These are phyloP conservation scores for Torymus aiolomorphi DNA, from an alignment of 2,888 invertebrate species.

Conservation along the genomic window DNA sequence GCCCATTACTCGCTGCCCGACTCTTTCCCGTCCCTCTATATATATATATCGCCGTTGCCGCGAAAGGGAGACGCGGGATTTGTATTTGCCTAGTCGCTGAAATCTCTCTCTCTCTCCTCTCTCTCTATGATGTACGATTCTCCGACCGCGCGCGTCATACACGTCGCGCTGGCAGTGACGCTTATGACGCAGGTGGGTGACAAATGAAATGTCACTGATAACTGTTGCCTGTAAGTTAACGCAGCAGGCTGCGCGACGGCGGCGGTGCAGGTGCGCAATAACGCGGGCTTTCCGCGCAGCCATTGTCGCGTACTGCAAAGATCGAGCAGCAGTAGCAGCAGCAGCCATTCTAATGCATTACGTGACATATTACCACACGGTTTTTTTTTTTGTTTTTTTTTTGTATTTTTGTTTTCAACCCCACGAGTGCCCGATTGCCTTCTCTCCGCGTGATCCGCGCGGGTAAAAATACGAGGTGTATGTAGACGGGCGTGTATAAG, in stretches of 20 bases:
- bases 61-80: neutral
- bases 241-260: constrained; percentile 8
- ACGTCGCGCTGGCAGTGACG: constrained; percentile 61
- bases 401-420: constrained; percentile 21
- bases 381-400: constrained; percentile 10
- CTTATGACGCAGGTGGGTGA: constrained; percentile 71
- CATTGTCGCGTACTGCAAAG: constrained; percentile 16
- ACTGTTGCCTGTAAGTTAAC: constrained; percentile 61
- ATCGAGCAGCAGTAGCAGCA: neutral
- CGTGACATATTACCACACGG: constrained; percentile 28
- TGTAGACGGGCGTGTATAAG: neutral
- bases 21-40: too few species aligned
- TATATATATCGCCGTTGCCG: neutral
- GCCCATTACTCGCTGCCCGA: too few species aligned
- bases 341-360: constrained; percentile 30
- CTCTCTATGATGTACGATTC: constrained; percentile 36
- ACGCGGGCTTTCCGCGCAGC: constrained; percentile 11
- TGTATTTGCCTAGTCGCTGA: constrained; percentile 60
- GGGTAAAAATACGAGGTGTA: neutral
- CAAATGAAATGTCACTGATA: constrained; percentile 73
- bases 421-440: constrained; percentile 9
- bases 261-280: constrained; percentile 36
- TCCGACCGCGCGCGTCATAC: neutral
- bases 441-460: neutral
- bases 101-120: constrained; percentile 47